Evolutionary conservation across 2,113 vertebrate species (phyloP).

Genomic region (Epinephelus lanceolatus): DNA sequence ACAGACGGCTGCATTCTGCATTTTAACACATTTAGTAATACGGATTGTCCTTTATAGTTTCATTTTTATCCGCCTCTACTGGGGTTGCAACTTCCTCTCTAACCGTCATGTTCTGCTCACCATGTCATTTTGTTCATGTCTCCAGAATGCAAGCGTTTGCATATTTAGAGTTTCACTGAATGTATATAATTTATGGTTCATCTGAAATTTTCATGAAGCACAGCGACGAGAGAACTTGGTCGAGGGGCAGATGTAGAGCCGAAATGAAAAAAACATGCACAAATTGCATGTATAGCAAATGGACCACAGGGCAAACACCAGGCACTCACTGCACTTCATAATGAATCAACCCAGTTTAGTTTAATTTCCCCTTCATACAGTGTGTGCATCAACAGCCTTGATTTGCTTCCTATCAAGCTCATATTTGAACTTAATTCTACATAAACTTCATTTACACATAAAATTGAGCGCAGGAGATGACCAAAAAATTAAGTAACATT

Average conservation of each 20-base stretch:
- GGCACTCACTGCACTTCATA: constrained; percentile 1
- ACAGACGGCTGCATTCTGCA: background rate
- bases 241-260: background rate
- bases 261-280: constrained; percentile 31
- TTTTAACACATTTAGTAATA: background rate
- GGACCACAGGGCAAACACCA: background rate
- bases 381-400: too few relatives aligned
- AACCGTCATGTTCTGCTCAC: constrained; percentile 4
- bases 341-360: constrained; percentile 13
- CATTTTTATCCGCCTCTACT: constrained; percentile 10
- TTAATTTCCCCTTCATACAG: background rate
- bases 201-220: constrained; percentile 65
- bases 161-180: constrained; percentile 41
- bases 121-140: constrained; percentile 19
- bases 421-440: background rate
- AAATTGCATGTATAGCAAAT: background rate
- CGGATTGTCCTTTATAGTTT: background rate
- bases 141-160: constrained; percentile 4
- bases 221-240: constrained; percentile 7
- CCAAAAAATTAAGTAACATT: background rate
- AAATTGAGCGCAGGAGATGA: background rate
- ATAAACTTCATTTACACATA: background rate
- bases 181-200: constrained; percentile 62
- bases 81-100: constrained; percentile 5
- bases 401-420: background rate